A percentile compares a stretch with the other conserved stretches of the same genome.
These are phyloP conservation scores for Fulica atra DNA, from an alignment of 2,113 vertebrate species.

Conservation along the genomic window DNA sequence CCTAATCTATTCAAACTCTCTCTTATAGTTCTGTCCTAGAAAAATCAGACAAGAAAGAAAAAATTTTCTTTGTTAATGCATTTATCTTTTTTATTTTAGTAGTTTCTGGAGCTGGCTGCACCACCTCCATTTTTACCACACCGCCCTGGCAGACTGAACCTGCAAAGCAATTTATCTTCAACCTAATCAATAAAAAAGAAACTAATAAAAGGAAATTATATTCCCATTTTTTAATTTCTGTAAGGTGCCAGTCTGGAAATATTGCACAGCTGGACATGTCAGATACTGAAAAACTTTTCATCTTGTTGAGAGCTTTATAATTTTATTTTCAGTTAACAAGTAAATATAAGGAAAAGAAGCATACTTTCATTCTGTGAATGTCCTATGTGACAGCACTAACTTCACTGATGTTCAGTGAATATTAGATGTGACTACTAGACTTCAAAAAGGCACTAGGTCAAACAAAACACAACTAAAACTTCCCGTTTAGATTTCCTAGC, in stretches of 20 bases:
- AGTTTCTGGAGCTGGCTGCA: neutral
- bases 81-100: neutral
- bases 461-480: neutral
- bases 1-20: neutral
- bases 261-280: neutral
- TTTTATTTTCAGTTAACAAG: neutral
- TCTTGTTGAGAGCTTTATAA: neutral
- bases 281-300: neutral
- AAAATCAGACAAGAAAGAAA: neutral
- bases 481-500: neutral
- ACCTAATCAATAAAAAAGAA: slow-evolving; percentile 11
- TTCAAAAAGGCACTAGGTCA: neutral
- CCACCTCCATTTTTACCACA: neutral
- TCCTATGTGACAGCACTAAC: neutral
- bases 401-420: neutral
- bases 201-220: neutral
- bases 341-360: neutral
- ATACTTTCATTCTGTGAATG: neutral
- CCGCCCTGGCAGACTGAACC: neutral
- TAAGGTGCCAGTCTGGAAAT: neutral
- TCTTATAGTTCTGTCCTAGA: neutral
- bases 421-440: neutral
- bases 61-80: neutral
- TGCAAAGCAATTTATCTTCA: neutral
- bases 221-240: neutral